Conservation (phyloP, 2,888 invertebrate genomes). For the Andrena chrysosceles region DNA sequence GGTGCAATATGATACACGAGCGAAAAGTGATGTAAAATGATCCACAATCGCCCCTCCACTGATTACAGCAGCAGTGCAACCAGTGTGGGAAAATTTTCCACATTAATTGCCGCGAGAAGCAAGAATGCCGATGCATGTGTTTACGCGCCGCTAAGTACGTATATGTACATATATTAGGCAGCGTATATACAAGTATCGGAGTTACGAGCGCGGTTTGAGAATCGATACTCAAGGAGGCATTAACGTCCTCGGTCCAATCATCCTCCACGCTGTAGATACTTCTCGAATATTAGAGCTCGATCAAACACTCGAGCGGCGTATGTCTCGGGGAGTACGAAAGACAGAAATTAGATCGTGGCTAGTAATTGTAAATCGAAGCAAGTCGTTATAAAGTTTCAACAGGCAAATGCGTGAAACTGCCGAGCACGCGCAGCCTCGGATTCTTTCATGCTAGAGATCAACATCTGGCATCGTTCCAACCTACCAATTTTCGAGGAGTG, state of each 20-base stretch:
- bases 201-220: slow-evolving; percentile 7
- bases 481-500: slow-evolving; percentile 9
- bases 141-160: background rate
- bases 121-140: background rate
- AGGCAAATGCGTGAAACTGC: slow-evolving; percentile 18
- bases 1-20: background rate
- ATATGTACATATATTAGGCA: background rate
- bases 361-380: slow-evolving; percentile 38
- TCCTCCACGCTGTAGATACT: slow-evolving; percentile 18
- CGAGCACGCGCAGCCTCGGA: background rate
- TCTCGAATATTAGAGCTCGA: slow-evolving; percentile 51
- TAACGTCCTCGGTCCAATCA: slow-evolving; percentile 54
- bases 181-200: background rate
- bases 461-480: slow-evolving; percentile 24
- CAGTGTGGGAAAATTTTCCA: background rate
- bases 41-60: background rate
- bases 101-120: background rate
- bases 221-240: slow-evolving; percentile 49
- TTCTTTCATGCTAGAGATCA: background rate
- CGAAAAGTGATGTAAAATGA: background rate
- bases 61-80: background rate
- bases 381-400: background rate
- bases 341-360: slow-evolving; percentile 51
- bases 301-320: slow-evolving; percentile 39
- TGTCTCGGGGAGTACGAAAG: slow-evolving; percentile 4